These are phyloP conservation scores for Melanerpes aurifrons DNA, from an alignment of 2,113 vertebrate species.

Conservation along the genomic window DNA sequence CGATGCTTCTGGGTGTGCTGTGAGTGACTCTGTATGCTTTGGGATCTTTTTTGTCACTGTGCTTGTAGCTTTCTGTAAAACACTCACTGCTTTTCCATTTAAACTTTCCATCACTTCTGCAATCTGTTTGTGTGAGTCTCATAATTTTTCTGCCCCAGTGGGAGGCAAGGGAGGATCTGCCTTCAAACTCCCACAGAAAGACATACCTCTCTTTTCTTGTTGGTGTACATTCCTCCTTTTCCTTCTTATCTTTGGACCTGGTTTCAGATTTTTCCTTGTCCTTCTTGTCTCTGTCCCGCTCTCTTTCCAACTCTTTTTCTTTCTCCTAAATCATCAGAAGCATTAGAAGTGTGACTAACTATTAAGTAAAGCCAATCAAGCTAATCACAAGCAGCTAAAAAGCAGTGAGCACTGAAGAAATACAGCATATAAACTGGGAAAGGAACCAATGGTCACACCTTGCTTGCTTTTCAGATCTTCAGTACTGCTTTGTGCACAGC, in stretches of 20 bases:
- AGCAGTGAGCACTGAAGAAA: neutral
- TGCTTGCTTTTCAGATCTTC: neutral
- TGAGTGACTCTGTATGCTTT: no score
- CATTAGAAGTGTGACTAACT: neutral
- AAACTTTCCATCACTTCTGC: no score
- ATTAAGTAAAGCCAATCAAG: neutral
- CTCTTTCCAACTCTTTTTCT: constrained; percentile 94
- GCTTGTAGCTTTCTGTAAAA: no score
- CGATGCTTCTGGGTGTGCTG: no score
- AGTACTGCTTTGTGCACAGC: neutral
- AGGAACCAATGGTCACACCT: neutral
- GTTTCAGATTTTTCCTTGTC: constrained; percentile 92
- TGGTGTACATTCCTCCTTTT: constrained; percentile 90
- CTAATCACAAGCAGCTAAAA: neutral
- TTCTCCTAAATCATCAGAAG: constrained; percentile 84
- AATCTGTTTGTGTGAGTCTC: no score
- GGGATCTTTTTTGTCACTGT: no score
- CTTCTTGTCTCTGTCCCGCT: constrained; percentile 92
- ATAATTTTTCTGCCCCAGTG: no score
- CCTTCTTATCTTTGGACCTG: constrained; percentile 92
- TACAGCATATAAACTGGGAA: neutral
- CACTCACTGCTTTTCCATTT: no score
- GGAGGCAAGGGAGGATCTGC: no score
- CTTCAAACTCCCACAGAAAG: neutral
- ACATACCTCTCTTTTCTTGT: constrained; percentile 93